Conservation (phyloP, 2,113 vertebrate species). For the Erpornis zantholeuca region DNA sequence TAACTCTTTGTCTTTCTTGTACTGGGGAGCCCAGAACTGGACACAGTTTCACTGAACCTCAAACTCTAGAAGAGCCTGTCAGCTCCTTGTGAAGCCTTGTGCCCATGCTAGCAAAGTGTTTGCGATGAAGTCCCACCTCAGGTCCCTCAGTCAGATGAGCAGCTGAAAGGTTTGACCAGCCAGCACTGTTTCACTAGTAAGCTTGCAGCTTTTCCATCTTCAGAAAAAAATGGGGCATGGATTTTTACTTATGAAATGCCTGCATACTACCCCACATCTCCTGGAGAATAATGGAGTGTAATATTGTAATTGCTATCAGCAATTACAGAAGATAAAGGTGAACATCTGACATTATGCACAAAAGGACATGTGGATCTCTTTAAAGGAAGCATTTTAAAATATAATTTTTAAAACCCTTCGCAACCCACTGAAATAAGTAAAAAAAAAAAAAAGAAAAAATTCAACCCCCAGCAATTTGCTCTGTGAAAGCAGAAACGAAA, state of each 20-base stretch:
- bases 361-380: not conserved
- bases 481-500: not conserved
- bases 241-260: not conserved
- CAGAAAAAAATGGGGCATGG: not conserved
- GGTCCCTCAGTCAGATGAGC: not conserved
- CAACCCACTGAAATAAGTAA: not conserved
- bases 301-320: not conserved
- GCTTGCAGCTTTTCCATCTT: not conserved
- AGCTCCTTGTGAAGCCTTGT: not conserved
- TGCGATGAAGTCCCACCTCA: not conserved
- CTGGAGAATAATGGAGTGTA: not conserved
- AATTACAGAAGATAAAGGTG: not conserved
- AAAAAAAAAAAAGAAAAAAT: not conserved
- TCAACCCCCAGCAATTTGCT: not conserved
- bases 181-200: not conserved
- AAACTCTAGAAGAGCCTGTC: not conserved
- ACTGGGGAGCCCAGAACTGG: not conserved
- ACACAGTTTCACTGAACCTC: not conserved
- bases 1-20: not conserved
- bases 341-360: not conserved
- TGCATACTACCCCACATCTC: not conserved
- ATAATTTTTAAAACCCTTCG: not conserved
- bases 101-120: not conserved
- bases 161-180: not conserved
- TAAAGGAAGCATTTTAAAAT: not conserved